A percentile compares a stretch with the other conserved stretches of the same genome.
These are phyloP conservation scores for Rhagium mordax DNA, from an alignment of 2,888 invertebrate genomes.

Conservation along the genomic window DNA sequence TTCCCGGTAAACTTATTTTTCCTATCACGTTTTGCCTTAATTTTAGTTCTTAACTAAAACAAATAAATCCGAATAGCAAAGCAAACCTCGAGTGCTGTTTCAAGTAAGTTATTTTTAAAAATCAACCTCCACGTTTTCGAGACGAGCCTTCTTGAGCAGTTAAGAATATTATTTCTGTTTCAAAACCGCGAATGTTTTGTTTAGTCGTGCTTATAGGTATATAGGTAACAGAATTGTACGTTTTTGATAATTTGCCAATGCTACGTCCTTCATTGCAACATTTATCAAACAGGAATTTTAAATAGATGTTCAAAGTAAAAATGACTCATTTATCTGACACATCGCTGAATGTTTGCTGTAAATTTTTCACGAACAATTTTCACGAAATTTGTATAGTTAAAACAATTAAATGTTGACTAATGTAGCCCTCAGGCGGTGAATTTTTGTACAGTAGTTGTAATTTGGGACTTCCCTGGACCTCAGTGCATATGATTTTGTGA, in stretches of 20 bases:
- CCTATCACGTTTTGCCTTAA: too few relatives aligned
- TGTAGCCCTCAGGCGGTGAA: background rate
- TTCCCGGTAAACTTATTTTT: too few relatives aligned
- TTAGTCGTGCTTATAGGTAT: background rate
- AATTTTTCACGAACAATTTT: background rate
- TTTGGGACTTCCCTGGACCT: background rate
- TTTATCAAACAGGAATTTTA: conserved; percentile 36
- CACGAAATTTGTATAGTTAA: background rate
- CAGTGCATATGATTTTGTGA: background rate
- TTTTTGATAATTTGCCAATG: conserved; percentile 41
- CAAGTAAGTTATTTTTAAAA: too few relatives aligned
- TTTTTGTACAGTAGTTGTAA: background rate
- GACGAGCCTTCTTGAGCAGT: background rate
- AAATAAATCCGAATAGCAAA: too few relatives aligned
- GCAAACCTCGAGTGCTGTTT: too few relatives aligned
- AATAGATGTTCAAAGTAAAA: conserved; percentile 36
- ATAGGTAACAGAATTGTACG: conserved; percentile 11
- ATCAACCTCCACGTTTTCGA: too few relatives aligned
- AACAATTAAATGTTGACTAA: background rate
- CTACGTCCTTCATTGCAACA: conserved; percentile 32
- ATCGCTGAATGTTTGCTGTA: background rate
- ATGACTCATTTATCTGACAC: conserved; percentile 23
- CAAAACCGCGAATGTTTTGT: background rate
- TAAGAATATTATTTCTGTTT: background rate
- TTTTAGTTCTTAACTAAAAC: too few relatives aligned